Base-by-base conservation (phyloP, 2,888 invertebrate genomes). In the Suillia variegata region DNA sequence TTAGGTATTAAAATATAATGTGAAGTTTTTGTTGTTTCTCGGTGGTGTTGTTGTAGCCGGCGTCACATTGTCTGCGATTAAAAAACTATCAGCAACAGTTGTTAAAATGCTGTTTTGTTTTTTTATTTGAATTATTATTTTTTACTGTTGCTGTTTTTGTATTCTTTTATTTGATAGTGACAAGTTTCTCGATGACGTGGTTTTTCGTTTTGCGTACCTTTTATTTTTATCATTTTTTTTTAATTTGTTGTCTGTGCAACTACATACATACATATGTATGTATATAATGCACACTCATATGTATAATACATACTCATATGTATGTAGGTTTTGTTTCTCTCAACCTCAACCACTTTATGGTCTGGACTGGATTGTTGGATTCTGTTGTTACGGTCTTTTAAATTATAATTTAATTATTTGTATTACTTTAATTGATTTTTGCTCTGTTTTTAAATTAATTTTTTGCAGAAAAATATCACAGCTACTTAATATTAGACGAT, bases 111-210 rank as follows among this genome's bases (percentile, higher is more conserved):
- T 38, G 20, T 20, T 45, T 45, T 17, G 45, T 18, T 18, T 20
- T 17, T 4, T 20, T 4, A 6, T 38, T 38, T 38, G 6, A n/a
- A 4, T 10, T 38, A 38, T 38, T 38, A n/a, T 38, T 38, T n/a
- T n/a, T 57, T 59, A 42, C 54, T 31, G 42, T 42, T 60, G 20
- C 22, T 38, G 45, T 38, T 59, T 38, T 59, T 62, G 55, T 53
- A 34, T 58, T 38, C 49, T 54, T 3, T 49, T 49, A 17, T 48
- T 1, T 33, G 38, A 22, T 13, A 8, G 34, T 56, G 54, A 48
- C 53, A 45, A 6, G 17, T 18, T 6, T 45, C 21, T 24, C 33
- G 15, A 6, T 52, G 51, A 48, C 59, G 31, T 54, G 26, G 42
- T 60, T 38, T 52, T 56, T 62, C 42, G 51, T 34, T 52, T 52